Evolutionary conservation across 2,113 vertebrate genomes (phyloP).

Genomic region (Atherinomorus stipes): DNA sequence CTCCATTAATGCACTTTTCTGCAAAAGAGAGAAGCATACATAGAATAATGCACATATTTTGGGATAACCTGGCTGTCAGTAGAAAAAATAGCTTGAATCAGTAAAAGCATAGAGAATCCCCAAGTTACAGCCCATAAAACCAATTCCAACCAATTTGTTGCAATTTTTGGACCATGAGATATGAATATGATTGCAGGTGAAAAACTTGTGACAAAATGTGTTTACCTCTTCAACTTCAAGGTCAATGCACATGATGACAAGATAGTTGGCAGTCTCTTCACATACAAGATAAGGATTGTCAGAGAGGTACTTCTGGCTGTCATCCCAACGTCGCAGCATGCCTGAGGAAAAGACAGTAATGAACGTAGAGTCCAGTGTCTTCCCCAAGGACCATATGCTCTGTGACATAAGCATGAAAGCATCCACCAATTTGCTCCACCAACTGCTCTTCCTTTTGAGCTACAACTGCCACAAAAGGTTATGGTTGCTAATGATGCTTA

Average conservation of each 20-base stretch:
- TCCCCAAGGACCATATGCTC: too few relatives aligned
- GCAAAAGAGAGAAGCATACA: constrained; percentile 17
- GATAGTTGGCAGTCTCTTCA: constrained; percentile 94
- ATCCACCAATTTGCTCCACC: too few relatives aligned
- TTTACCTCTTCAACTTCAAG: constrained; percentile 94
- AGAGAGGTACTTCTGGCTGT: constrained; percentile 94
- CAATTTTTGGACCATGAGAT: neutral
- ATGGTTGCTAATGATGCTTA: constrained; percentile 65
- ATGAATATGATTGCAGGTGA: neutral
- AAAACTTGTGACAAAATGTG: neutral
- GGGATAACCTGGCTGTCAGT: neutral
- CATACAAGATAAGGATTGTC: constrained; percentile 92
- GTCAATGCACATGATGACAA: constrained; percentile 98
- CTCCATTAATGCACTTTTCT: constrained; percentile 95
- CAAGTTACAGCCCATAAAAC: neutral
- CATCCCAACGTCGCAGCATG: constrained; percentile 95
- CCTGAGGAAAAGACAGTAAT: constrained; percentile 76
- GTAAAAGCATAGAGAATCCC: neutral
- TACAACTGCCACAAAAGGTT: neutral
- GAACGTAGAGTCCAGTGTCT: too few relatives aligned
- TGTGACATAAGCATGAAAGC: too few relatives aligned
- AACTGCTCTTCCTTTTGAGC: too few relatives aligned
- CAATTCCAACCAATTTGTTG: neutral
- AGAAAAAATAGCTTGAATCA: neutral
- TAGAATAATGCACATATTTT: neutral